These are phyloP conservation scores for Erpetoichthys calabaricus DNA, from an alignment of 2,797 vertebrate genomes.

Conservation along the genomic window DNA sequence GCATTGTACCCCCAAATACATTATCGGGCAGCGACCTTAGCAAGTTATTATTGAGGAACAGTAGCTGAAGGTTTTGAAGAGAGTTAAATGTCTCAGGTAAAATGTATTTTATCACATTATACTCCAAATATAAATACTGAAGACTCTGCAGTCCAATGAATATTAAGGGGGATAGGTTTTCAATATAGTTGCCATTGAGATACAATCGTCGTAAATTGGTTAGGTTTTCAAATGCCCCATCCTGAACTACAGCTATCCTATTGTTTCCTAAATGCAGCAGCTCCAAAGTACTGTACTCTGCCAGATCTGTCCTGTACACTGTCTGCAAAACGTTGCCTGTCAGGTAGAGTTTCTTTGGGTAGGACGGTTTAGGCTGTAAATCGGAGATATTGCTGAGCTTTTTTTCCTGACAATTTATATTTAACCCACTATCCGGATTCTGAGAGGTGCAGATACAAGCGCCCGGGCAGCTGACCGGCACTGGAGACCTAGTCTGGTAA, in stretches of 20 bases:
- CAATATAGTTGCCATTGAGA: slow-evolving; percentile 93
- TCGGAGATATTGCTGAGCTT: slow-evolving; percentile 86
- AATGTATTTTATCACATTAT: slow-evolving; percentile 94
- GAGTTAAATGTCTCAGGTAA: slow-evolving; percentile 76
- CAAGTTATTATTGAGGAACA: slow-evolving; percentile 95
- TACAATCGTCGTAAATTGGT: slow-evolving; percentile 87
- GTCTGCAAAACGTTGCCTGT: slow-evolving; percentile 89
- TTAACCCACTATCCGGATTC: slow-evolving; percentile 82
- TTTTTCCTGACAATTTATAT: slow-evolving; percentile 89
- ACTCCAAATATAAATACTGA: slow-evolving; percentile 95
- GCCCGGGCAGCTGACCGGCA: slow-evolving; percentile 76
- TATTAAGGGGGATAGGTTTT: slow-evolving; percentile 73
- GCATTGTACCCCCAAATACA: slow-evolving; percentile 78
- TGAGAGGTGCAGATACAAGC: slow-evolving; percentile 85
- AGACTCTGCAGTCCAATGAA: slow-evolving; percentile 80
- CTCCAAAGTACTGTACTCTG: slow-evolving; percentile 81
- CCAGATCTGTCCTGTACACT: slow-evolving; percentile 72
- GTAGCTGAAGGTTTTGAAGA: slow-evolving; percentile 79
- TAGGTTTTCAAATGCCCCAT: slow-evolving; percentile 86
- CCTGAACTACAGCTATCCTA: slow-evolving; percentile 82
- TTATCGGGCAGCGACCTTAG: slow-evolving; percentile 76
- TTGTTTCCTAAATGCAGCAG: slow-evolving; percentile 92
- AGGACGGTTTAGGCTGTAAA: slow-evolving; percentile 78
- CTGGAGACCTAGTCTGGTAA: slow-evolving; percentile 88
- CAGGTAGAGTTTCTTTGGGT: slow-evolving; percentile 92